Percentiles rank a stretch among this genome's conserved stretches.
Conservation (phyloP, 2,797 vertebrate genomes). For the Mormyrops attenuatus region DNA sequence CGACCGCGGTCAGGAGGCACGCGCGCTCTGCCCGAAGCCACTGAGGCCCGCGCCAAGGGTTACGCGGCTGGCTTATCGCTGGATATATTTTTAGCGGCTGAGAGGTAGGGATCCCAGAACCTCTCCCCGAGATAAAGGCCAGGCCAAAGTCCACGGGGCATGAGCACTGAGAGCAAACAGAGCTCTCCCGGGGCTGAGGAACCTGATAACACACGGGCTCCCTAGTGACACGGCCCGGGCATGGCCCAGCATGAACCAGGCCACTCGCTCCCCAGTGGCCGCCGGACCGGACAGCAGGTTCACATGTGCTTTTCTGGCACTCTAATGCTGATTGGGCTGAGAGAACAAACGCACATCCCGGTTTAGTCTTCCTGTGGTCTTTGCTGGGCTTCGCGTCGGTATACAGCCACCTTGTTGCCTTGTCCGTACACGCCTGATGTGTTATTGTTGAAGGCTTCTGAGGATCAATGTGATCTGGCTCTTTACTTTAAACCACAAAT, state of each 20-base stretch:
- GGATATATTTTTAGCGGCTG: constrained; percentile 56
- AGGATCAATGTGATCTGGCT: background rate
- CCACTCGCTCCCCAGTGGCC: constrained; percentile 43
- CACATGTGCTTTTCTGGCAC: constrained; percentile 42
- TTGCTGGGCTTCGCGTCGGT: background rate
- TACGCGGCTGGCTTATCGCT: constrained; percentile 3
- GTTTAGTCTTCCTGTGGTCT: background rate
- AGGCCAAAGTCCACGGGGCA: constrained; percentile 62
- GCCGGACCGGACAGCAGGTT: constrained; percentile 37
- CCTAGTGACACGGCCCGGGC: constrained; percentile 38
- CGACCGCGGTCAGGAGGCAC: background rate
- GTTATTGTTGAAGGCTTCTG: background rate
- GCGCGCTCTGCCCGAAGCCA: background rate
- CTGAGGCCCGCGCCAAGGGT: background rate
- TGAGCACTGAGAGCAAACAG: constrained; percentile 23
- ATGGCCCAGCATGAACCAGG: constrained; percentile 30
- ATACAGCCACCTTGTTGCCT: background rate
- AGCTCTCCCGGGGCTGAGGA: constrained; percentile 8
- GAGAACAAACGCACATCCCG: background rate
- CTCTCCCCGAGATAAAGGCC: constrained; percentile 64
- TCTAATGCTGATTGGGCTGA: background rate
- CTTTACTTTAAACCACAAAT: background rate
- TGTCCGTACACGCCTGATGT: background rate
- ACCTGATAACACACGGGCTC: constrained; percentile 40
- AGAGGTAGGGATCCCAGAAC: constrained; percentile 57